These are phyloP conservation scores for Hemicordylus capensis DNA, from an alignment of 2,113 vertebrate species.

Conservation along the genomic window DNA sequence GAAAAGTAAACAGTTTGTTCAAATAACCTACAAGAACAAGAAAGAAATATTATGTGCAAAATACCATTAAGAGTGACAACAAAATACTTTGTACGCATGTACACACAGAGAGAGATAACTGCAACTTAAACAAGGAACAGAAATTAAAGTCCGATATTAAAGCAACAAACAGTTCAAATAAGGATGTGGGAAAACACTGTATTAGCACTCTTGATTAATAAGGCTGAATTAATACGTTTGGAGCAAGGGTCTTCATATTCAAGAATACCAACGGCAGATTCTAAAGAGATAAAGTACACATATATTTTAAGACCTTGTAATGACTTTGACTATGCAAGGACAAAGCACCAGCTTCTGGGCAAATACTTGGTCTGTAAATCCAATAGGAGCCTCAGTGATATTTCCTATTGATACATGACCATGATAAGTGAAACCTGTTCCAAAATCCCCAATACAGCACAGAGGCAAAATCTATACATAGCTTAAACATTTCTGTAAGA, in stretches of 20 bases:
- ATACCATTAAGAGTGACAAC: neutral
- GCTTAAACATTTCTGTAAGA: neutral
- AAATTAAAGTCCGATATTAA: neutral
- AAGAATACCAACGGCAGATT: neutral
- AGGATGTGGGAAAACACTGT: neutral
- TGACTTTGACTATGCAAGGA: neutral
- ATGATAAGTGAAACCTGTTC: neutral
- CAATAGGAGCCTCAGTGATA: neutral
- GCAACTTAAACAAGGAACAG: neutral
- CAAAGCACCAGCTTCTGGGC: neutral
- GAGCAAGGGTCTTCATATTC: neutral
- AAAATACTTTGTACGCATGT: neutral
- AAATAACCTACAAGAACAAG: neutral
- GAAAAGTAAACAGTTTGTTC: conserved; percentile 68
- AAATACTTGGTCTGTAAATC: neutral
- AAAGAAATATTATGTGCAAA: neutral
- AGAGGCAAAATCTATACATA: neutral
- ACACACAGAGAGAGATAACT: neutral
- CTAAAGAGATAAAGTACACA: neutral
- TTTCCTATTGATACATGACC: neutral
- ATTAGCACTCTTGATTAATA: too few relatives aligned
- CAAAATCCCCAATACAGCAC: neutral
- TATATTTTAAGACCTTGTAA: neutral
- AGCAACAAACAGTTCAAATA: neutral
- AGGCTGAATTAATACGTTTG: neutral